Evolutionary conservation across 2,888 invertebrate genomes (phyloP), one percentile per base, ranked within the genome.

Genomic region (Tineola bisselliella): DNA sequence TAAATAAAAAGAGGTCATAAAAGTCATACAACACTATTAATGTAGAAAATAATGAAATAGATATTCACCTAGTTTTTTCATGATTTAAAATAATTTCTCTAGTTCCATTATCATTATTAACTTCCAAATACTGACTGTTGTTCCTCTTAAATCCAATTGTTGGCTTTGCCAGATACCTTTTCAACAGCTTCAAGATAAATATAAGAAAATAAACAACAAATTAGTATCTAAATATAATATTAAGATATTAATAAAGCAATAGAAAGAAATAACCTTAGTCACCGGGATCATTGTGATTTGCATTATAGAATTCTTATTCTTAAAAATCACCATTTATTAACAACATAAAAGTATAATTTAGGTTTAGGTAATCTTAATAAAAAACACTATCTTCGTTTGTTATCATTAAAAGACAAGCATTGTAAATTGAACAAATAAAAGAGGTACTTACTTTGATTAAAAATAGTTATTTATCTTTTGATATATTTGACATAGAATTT

Each of bases 41-140:
- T n/a, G n/a, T n/a, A n/a, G n/a, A n/a, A n/a, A n/a, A n/a, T n/a
- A n/a, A n/a, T n/a, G n/a, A n/a, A n/a, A 25, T 25, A 25, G 25
- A 6, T 60, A 72, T 75, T 69, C 74, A 89, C 91, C 90, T 89
- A 43, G 91, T 90, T 79, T 90, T 90, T 48, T 88, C 80, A 74
- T 91, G 88, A 68, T 87, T 88, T 54, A 90, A 73, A 52, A 73
- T 83, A 48, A 90, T 89, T 77, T 90, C 89, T 44, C 89, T 76
- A 0, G 87, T 81, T 1, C 90, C 90, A 70, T 63, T 67, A 69
- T 88, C 84, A 62, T 69, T 77, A 15, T 6, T 48, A n/a, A 18
- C 18, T 54, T 54, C 54, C 17, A 54, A 17, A 25, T 19, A 54
- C 25, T 54, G 54, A 54, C 25, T 54, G 18, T 54, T 15, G 25